These are phyloP conservation scores for Polydrusus pterygomalis DNA, from an alignment of 2,888 invertebrate species.

Conservation along the genomic window DNA sequence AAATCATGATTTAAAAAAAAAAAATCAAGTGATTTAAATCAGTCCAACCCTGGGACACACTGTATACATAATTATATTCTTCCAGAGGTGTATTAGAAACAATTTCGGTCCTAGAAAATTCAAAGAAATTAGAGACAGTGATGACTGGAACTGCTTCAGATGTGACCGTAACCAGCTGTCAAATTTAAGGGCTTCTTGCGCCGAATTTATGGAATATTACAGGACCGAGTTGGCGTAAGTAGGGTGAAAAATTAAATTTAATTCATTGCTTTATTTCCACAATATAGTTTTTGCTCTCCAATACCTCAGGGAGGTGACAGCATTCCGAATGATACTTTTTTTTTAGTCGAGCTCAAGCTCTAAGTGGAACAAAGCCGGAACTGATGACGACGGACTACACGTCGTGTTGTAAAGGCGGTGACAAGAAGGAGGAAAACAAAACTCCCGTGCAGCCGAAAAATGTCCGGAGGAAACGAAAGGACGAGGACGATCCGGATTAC, in stretches of 20 bases:
- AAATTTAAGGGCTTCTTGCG: constrained; percentile 80
- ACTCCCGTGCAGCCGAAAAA: constrained; percentile 50
- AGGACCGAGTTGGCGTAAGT: constrained; percentile 77
- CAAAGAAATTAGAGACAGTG: constrained; percentile 82
- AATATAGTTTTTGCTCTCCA: no score
- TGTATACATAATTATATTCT: constrained; percentile 57
- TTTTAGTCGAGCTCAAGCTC: constrained; percentile 71
- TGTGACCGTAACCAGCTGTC: constrained; percentile 81
- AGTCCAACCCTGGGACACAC: no score
- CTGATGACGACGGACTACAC: constrained; percentile 64
- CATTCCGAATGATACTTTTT: no score
- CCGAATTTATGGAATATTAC: constrained; percentile 82
- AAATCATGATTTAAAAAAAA: no score
- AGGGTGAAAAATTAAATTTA: no score
- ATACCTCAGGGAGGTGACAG: no score
- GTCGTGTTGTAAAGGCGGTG: constrained; percentile 64
- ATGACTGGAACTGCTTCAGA: constrained; percentile 88
- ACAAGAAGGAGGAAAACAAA: constrained; percentile 57
- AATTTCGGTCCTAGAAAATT: constrained; percentile 81
- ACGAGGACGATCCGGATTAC: constrained; percentile 63
- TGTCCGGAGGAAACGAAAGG: constrained; percentile 58
- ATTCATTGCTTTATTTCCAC: no score
- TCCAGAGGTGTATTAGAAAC: constrained; percentile 83
- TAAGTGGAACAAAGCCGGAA: constrained; percentile 68
- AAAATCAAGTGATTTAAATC: no score